Conservation (phyloP, 2,888 invertebrate species). For the Cistogaster globosa region DNA sequence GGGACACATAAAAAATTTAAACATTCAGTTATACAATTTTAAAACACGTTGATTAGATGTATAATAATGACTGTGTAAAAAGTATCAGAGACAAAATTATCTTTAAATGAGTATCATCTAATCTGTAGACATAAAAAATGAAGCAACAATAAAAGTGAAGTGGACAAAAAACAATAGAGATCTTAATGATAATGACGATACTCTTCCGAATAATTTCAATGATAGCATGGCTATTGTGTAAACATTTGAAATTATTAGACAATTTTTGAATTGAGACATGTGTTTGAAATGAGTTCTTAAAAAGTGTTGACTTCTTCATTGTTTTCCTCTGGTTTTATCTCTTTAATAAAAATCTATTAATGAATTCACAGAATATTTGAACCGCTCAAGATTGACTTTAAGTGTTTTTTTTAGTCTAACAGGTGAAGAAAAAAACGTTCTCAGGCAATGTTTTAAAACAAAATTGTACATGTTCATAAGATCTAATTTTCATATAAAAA, state of each 20-base stretch:
- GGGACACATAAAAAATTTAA: not conserved
- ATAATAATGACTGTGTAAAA: not conserved
- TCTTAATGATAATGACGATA: conserved; percentile 21
- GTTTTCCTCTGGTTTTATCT: not conserved
- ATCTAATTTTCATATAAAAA: no score
- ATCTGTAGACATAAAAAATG: conserved; percentile 8
- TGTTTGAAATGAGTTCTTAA: conserved; percentile 11
- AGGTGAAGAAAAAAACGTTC: no score
- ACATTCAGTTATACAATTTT: not conserved
- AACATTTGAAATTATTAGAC: conserved; percentile 41
- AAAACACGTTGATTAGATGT: not conserved
- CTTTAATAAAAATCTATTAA: conserved; percentile 47
- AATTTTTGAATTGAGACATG: conserved; percentile 28
- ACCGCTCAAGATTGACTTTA: not conserved
- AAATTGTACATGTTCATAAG: no score
- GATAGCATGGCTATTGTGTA: conserved; percentile 14
- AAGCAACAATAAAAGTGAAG: conserved; percentile 10
- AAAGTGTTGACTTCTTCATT: conserved; percentile 9
- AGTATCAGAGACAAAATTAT: conserved; percentile 37
- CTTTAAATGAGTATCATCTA: conserved; percentile 36
- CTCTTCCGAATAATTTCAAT: conserved; percentile 5
- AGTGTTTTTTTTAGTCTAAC: not conserved
- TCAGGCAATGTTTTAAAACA: no score
- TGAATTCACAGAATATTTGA: conserved; percentile 17
- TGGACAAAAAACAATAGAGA: conserved; percentile 17